Evolutionary conservation across 2,113 vertebrate species (phyloP).

Genomic region (Psilopogon haemacephalus): DNA sequence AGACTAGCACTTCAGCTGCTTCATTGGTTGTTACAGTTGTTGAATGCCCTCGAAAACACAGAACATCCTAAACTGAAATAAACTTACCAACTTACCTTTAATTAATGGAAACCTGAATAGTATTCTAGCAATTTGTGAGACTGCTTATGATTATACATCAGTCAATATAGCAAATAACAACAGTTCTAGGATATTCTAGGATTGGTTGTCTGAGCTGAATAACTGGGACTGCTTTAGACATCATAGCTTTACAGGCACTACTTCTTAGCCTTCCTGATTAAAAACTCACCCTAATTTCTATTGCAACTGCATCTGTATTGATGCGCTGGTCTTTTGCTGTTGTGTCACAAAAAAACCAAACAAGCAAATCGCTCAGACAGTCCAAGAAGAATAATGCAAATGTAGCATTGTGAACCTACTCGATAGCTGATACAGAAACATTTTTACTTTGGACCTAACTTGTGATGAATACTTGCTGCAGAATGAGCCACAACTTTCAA

Average conservation of each 20-base stretch:
- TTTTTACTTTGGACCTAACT: constrained; percentile 11
- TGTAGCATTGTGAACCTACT: constrained; percentile 3
- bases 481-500: constrained; percentile 30
- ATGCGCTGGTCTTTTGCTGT: neutral
- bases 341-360: constrained; percentile 8
- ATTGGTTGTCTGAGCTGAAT: neutral
- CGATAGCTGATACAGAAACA: constrained; percentile 20
- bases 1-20: neutral
- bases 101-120: neutral
- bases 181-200: neutral
- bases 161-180: neutral
- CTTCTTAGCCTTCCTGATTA: constrained; percentile 11
- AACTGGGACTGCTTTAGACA: neutral
- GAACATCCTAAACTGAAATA: neutral
- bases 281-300: constrained; percentile 37
- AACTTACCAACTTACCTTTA: neutral
- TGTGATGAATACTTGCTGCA: constrained; percentile 17
- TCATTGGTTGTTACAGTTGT: neutral
- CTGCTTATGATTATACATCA: neutral
- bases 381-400: constrained; percentile 15
- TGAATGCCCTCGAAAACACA: neutral
- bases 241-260: neutral
- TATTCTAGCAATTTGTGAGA: neutral
- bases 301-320: constrained; percentile 14
- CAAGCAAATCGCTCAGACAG: neutral